Evolutionary conservation across 2,797 vertebrate species (phyloP), one percentile per base, ranked within the genome.

Genomic region (Paramormyrops hopkinsi): DNA sequence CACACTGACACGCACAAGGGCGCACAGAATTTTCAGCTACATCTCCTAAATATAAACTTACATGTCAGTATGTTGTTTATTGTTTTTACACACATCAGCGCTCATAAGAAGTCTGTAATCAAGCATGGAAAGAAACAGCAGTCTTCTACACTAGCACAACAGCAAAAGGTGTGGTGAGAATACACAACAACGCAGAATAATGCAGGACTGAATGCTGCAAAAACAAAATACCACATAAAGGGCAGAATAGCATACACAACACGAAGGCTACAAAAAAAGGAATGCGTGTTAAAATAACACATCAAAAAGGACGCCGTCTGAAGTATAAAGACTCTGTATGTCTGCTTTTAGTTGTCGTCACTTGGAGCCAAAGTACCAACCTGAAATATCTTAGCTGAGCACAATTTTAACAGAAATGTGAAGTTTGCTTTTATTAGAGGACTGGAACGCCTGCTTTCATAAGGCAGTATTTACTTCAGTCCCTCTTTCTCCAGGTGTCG

Each of bases 401-500:
- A 37, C 14, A 73, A 73, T 73, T 73, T 73, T 73, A 73, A 73
- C 33, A 73, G 69, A 37, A 73, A 73, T 41, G 33, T 37, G 33
- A 73, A 73, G 69, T 73, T 41, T 73, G 69, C 69, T 73, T 73
- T 73, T 73, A 17, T 37, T 4, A 51, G 9, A 82, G 76, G 17
- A 82, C 19, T 85, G 44, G 82, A 85, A 85, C 0, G 9, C 22
- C 14, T 25, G 82, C 9, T 85, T 82, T 46, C 65, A 9, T 6
- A 29, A 51, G 22, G 48, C n/a, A 25, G 82, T 62, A 62, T 37
- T 46, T 8, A 17, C 8, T 8, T 86, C 14, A 14, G 0, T 54
- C 12, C 46, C 33, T 19, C 37, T 17, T 22, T 69, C 17, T 73
- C 69, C 69, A 91, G 91, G 17, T 91, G 87, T 51, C 90, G 91